Base-by-base conservation (phyloP, 1,140 invertebrate species). In the Brachionus paranguensis region DNA sequence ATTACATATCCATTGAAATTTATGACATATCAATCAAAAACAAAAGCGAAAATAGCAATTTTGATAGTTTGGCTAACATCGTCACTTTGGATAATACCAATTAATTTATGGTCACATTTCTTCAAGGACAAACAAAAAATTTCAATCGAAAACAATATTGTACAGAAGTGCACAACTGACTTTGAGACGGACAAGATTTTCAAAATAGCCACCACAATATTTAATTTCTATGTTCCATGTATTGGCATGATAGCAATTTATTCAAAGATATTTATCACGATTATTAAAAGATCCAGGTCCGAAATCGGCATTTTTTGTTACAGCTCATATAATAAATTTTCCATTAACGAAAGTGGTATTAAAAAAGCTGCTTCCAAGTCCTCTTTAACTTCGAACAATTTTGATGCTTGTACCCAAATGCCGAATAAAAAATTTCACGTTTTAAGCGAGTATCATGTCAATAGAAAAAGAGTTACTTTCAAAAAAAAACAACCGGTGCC, bases 1-100 rank as follows among this genome's bases (percentile, higher is more conserved):
- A 92, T 93, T 14, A 92, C 91, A 8, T 90, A 91, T 17, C 92
- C 92, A 29, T 86, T 93, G 1, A 90, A 91, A 78, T 93, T 93
- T 86, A 88, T 92, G 17, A 87, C 90, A 10, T 90, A 90, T 86
- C 86, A 92, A 74, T 93, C 92, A 10, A 91, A 91, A 84, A 27
- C 43, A 45, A 60, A 64, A 78, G 74, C 74, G n/a, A 47, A 68
- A 70, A 86, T 90, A n/a, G 90, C 91, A 87, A 92, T 92, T 68
- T 91, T 88, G 5, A 84, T 89, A 6, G 91, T 91, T 1, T 92
- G 91, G 91, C 85, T 89, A 27, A 86, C 90, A 5, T 91, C 91
- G 0, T 88, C 87, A 7, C 85, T 91, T 12, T 92, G 91, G 91
- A 86, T 89, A 27, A 88, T 91, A 20, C 87, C 91, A 8, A 91